These are phyloP conservation scores for Cephus nigrinus DNA, from an alignment of 2,888 invertebrate species.

Conservation along the genomic window DNA sequence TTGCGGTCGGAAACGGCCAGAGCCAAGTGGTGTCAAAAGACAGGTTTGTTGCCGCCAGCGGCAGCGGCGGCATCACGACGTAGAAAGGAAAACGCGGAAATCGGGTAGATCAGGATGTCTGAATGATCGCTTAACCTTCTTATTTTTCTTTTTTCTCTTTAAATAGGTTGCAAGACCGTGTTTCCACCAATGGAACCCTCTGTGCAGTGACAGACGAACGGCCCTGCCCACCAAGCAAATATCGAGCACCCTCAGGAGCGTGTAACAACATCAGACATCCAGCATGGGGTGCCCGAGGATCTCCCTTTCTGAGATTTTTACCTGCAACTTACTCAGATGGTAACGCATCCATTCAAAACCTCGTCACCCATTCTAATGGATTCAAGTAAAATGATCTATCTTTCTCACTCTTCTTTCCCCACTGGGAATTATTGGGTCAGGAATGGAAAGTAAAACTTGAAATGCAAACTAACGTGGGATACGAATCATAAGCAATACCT, in stretches of 20 bases:
- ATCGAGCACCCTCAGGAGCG: slow-evolving; percentile 82
- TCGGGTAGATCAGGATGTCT: neutral
- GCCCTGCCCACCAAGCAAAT: slow-evolving; percentile 85
- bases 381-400: neutral
- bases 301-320: slow-evolving; percentile 79
- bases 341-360: slow-evolving; percentile 62
- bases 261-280: slow-evolving; percentile 91
- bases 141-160: slow-evolving; percentile 2
- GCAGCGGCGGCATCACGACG: neutral
- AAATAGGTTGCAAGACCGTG: slow-evolving; percentile 42
- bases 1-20: neutral
- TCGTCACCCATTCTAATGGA: neutral
- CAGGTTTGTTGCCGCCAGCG: neutral
- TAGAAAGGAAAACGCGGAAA: neutral
- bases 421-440: slow-evolving; percentile 21
- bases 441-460: slow-evolving; percentile 61
- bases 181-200: slow-evolving; percentile 35
- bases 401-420: neutral
- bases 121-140: neutral
- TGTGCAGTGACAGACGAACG: slow-evolving; percentile 64
- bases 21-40: neutral
- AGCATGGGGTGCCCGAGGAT: slow-evolving; percentile 85
- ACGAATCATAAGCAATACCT: neutral
- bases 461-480: slow-evolving; percentile 26
- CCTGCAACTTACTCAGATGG: slow-evolving; percentile 81